phyloP scores from a whole-genome alignment of 2,113 vertebrate species.

The Parus major region DNA sequence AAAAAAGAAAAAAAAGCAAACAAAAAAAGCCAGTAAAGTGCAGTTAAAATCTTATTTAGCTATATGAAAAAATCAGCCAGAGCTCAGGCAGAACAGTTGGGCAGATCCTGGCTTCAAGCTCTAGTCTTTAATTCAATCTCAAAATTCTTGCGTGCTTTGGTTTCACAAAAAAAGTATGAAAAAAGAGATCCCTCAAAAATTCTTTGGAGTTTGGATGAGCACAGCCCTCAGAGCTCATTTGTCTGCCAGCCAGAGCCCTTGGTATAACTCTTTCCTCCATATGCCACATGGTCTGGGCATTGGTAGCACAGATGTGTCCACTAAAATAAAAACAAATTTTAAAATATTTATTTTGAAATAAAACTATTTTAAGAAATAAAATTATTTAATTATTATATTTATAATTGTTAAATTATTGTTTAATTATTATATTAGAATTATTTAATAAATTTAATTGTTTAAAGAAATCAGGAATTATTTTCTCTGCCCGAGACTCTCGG shows the following conservation, averaged over 20 bases:
- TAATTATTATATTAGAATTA: too few species aligned
- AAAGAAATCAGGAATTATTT: neutral
- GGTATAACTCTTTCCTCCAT: neutral
- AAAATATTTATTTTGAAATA: neutral
- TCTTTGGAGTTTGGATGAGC: neutral
- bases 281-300: neutral
- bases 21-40: neutral
- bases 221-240: neutral
- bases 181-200: neutral
- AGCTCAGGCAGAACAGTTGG: neutral
- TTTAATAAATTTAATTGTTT: too few species aligned
- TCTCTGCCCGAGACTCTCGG: fast-evolving
- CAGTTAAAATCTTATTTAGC: neutral
- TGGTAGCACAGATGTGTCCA: neutral
- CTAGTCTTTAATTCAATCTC: neutral
- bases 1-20: neutral
- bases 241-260: neutral
- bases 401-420: too few species aligned
- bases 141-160: neutral
- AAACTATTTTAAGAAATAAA: too few species aligned
- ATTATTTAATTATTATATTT: too few species aligned
- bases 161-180: neutral
- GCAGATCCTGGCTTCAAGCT: neutral
- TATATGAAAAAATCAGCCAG: neutral
- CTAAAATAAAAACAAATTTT: neutral